Base-by-base conservation (phyloP, 2,113 vertebrate genomes). In the Ancistrus triradiatus region DNA sequence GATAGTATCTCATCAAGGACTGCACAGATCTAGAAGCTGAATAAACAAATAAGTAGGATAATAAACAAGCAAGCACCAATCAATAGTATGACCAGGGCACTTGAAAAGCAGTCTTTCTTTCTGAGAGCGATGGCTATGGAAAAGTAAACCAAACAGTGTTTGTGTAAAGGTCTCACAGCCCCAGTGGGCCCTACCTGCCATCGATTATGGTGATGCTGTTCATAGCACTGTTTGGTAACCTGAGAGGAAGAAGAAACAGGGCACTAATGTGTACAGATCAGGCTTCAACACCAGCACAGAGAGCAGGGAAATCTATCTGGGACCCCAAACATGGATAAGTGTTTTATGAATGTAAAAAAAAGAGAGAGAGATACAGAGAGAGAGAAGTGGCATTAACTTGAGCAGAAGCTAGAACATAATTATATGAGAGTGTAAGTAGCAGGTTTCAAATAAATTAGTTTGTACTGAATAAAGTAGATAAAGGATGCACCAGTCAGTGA, bases 181-280 rank as follows among this genome's bases (percentile, higher is more conserved):
- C 65, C 70, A 48, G 59, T 14, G 25, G 65, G 56, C 61, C 66
- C 59, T 68, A 70, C 71, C 74, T 68, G 78, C 22, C 64, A 78
- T 78, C 49, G 78, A 80, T 78, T 78, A 76, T 76, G 72, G 60
- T 73, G 73, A 76, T 70, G 59, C 14, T 33, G 28, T 57, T 69
- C 38, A 58, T 35, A 68, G 53, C 52, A 19, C 31, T 65, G 57
- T 61, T 77, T 57, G 47, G 59, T 59, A 51, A 56, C 51, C 66
- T 42, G 71, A 63, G 46, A 61, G 59, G n/a, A n/a, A n/a, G n/a
- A 31, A 66, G 60, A 42, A 57, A 58, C 38, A 59, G 48, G 35
- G 19, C 58, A 59, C 53, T 51, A 56, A 49, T 63, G 68, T 68
- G 56, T 61, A 61, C 50, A 66, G 59, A 66, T 62, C 58, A 69